Conservation (phyloP, 2,888 invertebrate genomes). For the Sericinus montela region DNA sequence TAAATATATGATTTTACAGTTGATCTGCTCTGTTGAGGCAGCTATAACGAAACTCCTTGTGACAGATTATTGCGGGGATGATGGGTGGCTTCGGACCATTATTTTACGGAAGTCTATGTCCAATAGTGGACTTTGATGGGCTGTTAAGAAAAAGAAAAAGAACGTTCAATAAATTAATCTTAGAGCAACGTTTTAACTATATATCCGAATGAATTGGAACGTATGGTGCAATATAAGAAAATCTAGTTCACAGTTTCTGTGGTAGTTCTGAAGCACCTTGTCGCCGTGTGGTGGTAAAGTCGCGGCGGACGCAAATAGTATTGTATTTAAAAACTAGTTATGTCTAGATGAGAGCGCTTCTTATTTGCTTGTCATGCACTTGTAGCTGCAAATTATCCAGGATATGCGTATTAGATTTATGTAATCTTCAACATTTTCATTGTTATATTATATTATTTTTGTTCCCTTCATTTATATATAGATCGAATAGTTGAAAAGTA, state of each 20-base stretch:
- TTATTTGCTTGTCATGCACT: slow-evolving; percentile 46
- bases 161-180: too few relatives aligned
- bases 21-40: too few relatives aligned
- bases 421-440: slow-evolving; percentile 4
- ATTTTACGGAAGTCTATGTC: too few relatives aligned
- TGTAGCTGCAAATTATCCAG: slow-evolving; percentile 24
- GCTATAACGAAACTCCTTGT: too few relatives aligned
- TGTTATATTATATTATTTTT: slow-evolving; percentile 21
- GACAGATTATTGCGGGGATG: too few relatives aligned
- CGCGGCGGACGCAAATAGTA: slow-evolving; percentile 29
- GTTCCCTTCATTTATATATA: not conserved
- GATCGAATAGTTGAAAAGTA: too few relatives aligned
- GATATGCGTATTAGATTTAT: slow-evolving; percentile 25
- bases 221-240: not conserved
- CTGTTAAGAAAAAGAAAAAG: too few relatives aligned
- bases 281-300: slow-evolving; percentile 8
- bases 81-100: too few relatives aligned
- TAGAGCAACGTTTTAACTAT: too few relatives aligned
- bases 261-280: slow-evolving; percentile 15
- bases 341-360: slow-evolving; percentile 38
- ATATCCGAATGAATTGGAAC: too few relatives aligned
- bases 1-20: too few relatives aligned
- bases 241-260: slow-evolving; percentile 11
- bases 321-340: slow-evolving; percentile 46
- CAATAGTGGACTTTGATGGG: too few relatives aligned